phyloP scores from a whole-genome alignment of 2,888 invertebrate species.

The Spodoptera exigua region DNA sequence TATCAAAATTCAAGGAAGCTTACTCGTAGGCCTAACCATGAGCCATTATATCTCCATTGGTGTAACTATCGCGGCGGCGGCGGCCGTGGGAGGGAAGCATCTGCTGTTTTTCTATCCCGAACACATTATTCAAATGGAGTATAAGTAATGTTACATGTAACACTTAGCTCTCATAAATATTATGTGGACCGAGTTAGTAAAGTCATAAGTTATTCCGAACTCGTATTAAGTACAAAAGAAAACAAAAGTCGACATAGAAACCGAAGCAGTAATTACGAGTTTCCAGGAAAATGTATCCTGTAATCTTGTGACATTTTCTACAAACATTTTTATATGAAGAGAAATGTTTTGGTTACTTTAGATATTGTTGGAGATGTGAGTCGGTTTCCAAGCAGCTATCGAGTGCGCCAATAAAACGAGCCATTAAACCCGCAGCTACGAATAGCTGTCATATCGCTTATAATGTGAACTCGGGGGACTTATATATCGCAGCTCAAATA shows the following conservation, averaged over 20 bases:
- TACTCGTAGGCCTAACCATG: constrained; percentile 22
- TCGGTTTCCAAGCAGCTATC: constrained; percentile 15
- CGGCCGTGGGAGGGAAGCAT: constrained; percentile 39
- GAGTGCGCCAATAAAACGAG: constrained; percentile 15
- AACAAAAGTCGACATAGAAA: constrained; percentile 23
- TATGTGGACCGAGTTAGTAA: constrained; percentile 36
- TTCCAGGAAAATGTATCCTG: constrained; percentile 15
- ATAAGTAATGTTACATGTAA: constrained; percentile 46
- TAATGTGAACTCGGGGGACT: constrained; percentile 15
- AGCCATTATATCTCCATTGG: constrained; percentile 40
- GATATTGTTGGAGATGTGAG: constrained; percentile 32
- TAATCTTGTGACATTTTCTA: constrained; percentile 18
- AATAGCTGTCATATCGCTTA: constrained; percentile 12
- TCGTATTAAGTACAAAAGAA: constrained; percentile 35
- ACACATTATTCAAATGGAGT: constrained; percentile 51
- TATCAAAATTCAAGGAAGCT: constrained; percentile 24
- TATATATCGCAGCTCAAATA: constrained; percentile 11
- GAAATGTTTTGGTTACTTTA: constrained; percentile 26
- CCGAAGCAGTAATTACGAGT: constrained; percentile 22
- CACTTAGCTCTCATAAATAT: constrained; percentile 45
- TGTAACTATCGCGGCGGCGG: constrained; percentile 16
- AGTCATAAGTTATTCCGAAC: constrained; percentile 39
- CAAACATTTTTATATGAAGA: constrained; percentile 22
- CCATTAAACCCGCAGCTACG: constrained; percentile 7
- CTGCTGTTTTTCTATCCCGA: constrained; percentile 43